Evolutionary conservation across 2,797 vertebrate species (phyloP).

Genomic region (Phoxinus dragarum): DNA sequence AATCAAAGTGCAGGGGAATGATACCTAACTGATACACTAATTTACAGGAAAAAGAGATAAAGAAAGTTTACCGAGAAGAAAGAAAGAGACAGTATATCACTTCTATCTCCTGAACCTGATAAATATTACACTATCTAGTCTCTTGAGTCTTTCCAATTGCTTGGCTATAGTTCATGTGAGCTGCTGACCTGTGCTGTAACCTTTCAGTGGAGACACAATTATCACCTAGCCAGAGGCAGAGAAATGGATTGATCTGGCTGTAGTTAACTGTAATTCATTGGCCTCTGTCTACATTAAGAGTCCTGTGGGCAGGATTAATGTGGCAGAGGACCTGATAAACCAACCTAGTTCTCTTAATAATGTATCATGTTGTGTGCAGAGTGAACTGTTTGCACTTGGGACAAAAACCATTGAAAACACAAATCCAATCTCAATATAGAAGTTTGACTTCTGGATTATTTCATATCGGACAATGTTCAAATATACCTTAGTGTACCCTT

Average conservation of each 20-base stretch:
- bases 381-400: constrained; percentile 18
- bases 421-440: constrained; percentile 4
- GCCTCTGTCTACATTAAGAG: constrained; percentile 46
- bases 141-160: constrained; percentile 18
- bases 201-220: constrained; percentile 58
- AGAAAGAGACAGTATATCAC: background rate
- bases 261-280: constrained; percentile 66
- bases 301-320: constrained; percentile 43
- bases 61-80: background rate
- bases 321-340: constrained; percentile 46
- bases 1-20: background rate
- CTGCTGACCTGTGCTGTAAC: constrained; percentile 33
- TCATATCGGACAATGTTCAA: background rate
- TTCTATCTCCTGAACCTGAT: background rate
- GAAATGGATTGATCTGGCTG: constrained; percentile 64
- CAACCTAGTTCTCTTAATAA: constrained; percentile 44
- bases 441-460: background rate
- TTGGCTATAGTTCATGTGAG: constrained; percentile 42
- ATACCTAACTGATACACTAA: background rate
- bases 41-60: background rate
- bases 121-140: background rate
- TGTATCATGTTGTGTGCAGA: constrained; percentile 23
- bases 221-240: constrained; percentile 50
- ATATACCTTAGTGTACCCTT: no score
- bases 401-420: constrained; percentile 10